Base-by-base conservation (phyloP, 2,113 vertebrate species). In the Uropsilus gracilis region DNA sequence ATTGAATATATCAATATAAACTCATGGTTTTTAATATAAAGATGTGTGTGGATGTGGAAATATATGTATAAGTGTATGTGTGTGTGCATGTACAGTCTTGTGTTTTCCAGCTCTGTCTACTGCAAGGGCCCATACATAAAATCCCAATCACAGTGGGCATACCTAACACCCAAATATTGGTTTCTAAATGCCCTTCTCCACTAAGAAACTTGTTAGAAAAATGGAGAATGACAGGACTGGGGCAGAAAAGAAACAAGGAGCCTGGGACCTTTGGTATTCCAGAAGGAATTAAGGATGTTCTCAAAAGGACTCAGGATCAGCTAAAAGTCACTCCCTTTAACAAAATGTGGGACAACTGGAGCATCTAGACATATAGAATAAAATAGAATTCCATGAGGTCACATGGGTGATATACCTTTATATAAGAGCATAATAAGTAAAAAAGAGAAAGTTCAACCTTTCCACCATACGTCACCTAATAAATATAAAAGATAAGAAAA, bases 1-100 rank as follows among this genome's bases (percentile, higher is more conserved):
- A 42, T 8, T 34, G 18, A 61, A n/a, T 3, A 3, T 46, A 28
- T 28, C 8, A 18, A 32, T 46, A 24, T 86, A 4, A 4, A 42
- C 16, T 90, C 30, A 26, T 30, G 75, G 53, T 75, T 92, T 83
- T 61, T 32, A 50, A 50, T 50, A 50, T 50, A 14, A 50, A 50
- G 48, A 50, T 50, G 48, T 81, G 32, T 50, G 48, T 81, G 32
- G 26, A 8, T 32, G n/a, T 72, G 48, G 55, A 95, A 89, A 64
- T 72, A 50, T 9, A 61, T n/a, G n/a, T 6, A 13, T 26, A 39
- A 22, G 28, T 18, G 18, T 1, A 30, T 14, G 3, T 37, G 17
- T 3, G 9, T 32, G 8, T 17, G 34, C 9, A 0, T 42, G 11
- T 9, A 28, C 14, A 44, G 7, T 6, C 5, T 11, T 1, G 5